Percentiles rank a stretch among this genome's conserved stretches.
Conservation (phyloP, 2,888 invertebrate species). For the Tricholauxania praeusta region DNA sequence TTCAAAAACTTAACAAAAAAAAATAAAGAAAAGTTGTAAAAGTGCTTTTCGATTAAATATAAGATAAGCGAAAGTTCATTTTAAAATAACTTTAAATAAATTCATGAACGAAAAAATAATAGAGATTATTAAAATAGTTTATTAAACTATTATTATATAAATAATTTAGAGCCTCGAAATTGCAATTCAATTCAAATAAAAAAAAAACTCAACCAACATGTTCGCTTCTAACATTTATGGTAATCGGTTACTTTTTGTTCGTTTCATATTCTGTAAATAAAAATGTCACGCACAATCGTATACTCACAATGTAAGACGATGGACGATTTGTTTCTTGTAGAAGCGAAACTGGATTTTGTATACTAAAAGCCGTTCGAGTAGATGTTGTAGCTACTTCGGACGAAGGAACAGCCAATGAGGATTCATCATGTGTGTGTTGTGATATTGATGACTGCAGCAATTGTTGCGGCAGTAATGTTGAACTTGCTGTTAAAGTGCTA, state of each 20-base stretch:
- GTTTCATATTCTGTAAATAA: conserved; percentile 32
- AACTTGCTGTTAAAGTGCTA: conserved; percentile 59
- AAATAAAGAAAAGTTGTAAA: too few species aligned
- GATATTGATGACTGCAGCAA: conserved; percentile 51
- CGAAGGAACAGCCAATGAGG: conserved; percentile 1
- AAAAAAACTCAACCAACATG: neutral
- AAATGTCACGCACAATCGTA: conserved; percentile 22
- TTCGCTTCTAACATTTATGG: neutral
- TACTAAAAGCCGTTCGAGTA: conserved; percentile 31
- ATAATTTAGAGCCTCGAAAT: conserved; percentile 19
- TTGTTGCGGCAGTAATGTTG: conserved; percentile 60
- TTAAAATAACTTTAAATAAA: too few species aligned
- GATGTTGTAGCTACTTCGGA: conserved; percentile 13
- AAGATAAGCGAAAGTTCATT: too few species aligned
- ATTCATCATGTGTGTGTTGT: conserved; percentile 38
- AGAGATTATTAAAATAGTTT: too few species aligned
- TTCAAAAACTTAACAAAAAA: too few species aligned
- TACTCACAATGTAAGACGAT: conserved; percentile 63
- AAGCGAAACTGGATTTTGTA: conserved; percentile 48
- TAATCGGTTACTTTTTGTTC: conserved; percentile 4
- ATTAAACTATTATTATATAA: neutral
- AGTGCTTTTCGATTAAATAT: too few species aligned
- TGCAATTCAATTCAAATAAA: conserved; percentile 29
- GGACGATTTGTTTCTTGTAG: conserved; percentile 60
- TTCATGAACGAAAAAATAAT: too few species aligned